Evolutionary conservation across 2,797 vertebrate genomes (phyloP).

Genomic region (Phrynocephalus forsythii): DNA sequence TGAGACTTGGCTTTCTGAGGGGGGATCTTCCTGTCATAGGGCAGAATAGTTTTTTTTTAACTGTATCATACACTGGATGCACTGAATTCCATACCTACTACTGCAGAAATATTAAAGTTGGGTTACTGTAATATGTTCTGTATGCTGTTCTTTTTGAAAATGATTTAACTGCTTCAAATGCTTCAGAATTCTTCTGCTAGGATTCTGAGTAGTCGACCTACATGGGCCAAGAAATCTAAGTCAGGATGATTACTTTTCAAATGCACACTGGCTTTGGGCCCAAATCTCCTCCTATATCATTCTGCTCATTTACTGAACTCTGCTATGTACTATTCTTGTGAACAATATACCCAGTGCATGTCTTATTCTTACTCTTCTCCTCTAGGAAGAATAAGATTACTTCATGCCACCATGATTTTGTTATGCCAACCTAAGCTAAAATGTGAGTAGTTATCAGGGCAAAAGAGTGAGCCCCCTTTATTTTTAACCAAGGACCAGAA

Average conservation of each 20-base stretch:
- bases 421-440: too few species aligned
- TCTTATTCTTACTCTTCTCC: background rate
- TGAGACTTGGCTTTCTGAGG: background rate
- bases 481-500: too few species aligned
- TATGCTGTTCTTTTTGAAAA: background rate
- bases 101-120: too few species aligned
- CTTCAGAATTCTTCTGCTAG: background rate
- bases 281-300: background rate
- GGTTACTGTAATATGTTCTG: background rate
- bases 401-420: too few species aligned
- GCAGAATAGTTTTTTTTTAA: background rate
- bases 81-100: too few species aligned
- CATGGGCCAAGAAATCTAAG: background rate
- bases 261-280: background rate
- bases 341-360: background rate
- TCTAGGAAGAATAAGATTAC: too few species aligned
- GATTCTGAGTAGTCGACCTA: background rate
- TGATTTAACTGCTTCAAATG: background rate
- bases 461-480: too few species aligned
- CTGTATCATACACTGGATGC: too few species aligned
- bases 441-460: too few species aligned
- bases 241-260: background rate
- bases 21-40: background rate
- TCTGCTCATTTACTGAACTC: background rate
- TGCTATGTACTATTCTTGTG: background rate